These are phyloP conservation scores for Crotalus viridis DNA, from an alignment of 2,113 vertebrate genomes.

Conservation along the genomic window DNA sequence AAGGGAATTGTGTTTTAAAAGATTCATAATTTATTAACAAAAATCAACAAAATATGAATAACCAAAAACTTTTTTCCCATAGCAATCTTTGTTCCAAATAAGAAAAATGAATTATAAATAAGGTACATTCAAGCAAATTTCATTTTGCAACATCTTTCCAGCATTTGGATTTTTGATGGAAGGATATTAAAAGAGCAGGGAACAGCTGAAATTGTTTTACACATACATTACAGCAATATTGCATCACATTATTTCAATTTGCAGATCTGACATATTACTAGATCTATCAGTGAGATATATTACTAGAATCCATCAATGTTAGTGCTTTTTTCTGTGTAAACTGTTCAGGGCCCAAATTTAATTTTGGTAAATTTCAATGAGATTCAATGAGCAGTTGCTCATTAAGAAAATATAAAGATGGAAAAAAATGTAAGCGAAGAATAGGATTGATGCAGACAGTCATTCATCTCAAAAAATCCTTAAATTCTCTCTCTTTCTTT, in stretches of 20 bases:
- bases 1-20: neutral
- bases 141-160: constrained; percentile 24
- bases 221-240: neutral
- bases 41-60: neutral
- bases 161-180: constrained; percentile 2
- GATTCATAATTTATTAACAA: neutral
- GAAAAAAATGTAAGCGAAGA: neutral
- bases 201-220: constrained; percentile 15
- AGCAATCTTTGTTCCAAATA: constrained; percentile 11
- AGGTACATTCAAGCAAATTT: constrained; percentile 4
- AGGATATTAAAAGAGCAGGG: neutral
- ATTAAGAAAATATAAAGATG: neutral
- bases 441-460: neutral
- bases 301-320: constrained; percentile 7
- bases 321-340: neutral
- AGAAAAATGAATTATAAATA: constrained; percentile 21
- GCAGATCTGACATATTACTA: neutral
- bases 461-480: neutral
- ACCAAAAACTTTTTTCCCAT: neutral
- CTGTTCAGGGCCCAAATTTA: neutral
- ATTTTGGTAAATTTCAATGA: neutral
- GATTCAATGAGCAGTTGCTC: neutral
- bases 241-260: constrained; percentile 1
- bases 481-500: neutral
- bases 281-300: constrained; percentile 12